Base-by-base conservation (phyloP, 2,113 vertebrate genomes). In the Dendropsophus ebraccatus region DNA sequence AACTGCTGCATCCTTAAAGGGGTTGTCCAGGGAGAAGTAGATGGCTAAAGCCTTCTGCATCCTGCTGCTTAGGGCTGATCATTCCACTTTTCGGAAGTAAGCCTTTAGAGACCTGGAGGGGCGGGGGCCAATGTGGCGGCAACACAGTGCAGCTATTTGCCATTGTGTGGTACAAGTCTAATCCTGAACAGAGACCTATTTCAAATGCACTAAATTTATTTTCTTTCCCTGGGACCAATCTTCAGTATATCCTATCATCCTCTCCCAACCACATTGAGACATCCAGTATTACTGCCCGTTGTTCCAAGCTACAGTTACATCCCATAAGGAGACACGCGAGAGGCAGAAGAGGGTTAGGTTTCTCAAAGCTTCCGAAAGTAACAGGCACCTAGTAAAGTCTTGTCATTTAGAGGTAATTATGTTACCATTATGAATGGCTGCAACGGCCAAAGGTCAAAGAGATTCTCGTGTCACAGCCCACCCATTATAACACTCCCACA, bases 341-440 rank as follows among this genome's bases (percentile, higher is more conserved):
- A 62, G 62, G 56, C 35, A 65, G 13, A 65, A 2, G 23, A 65
- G 41, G 56, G 62, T 82, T 32, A 69, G 13, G 80, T 82, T 82
- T 25, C 80, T 82, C 80, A 82, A 82, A 82, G 80, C 80, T 19
- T 32, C 45, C 62, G 23, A 67, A 37, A 65, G 79, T 67, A 81
- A 49, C 56, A 65, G 37, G 79, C 79, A 65, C 79, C 79, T 81
- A 65, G 58, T 47, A 30, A 62, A 65, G 79, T 67, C 60, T 62
- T 65, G 56, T 62, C 41, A 81, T 81, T 62, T 81, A 58, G 52
- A 79, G 52, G 50, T 79, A 56, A 79, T 79, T 58, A 79, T 79
- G 32, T 79, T 23, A 79, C 50, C 52, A 79, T 79, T 79, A 79
- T 79, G 76, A 23, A 56, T 35, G 19, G 50, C 30, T 79, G 19